These are phyloP conservation scores for Tetramorium bicarinatum DNA, from an alignment of 2,888 invertebrate genomes.

Conservation along the genomic window DNA sequence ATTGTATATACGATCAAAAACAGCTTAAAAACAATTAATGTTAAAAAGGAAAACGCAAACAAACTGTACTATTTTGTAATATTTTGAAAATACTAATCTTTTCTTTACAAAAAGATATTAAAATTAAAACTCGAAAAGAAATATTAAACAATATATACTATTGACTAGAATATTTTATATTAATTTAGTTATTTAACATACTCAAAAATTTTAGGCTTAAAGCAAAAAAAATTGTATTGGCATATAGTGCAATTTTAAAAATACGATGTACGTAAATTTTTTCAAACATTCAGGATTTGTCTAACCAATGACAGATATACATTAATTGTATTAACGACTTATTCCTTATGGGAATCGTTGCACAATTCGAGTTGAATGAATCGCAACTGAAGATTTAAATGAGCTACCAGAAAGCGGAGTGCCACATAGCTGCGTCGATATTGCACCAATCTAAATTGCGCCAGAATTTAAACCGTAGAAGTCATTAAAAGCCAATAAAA, in stretches of 20 bases:
- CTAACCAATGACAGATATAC: constrained; percentile 30
- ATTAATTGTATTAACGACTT: constrained; percentile 66
- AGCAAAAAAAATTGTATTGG: neutral
- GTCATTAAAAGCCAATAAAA: constrained; percentile 61
- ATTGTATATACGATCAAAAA: too few relatives aligned
- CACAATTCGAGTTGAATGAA: constrained; percentile 45
- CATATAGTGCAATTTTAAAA: neutral
- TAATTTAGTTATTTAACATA: neutral
- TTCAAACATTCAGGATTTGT: neutral
- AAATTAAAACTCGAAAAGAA: neutral
- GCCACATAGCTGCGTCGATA: constrained; percentile 37
- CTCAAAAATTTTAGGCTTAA: neutral
- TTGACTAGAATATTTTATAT: neutral
- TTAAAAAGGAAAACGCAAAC: too few relatives aligned
- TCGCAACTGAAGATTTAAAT: constrained; percentile 48
- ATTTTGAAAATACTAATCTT: too few relatives aligned
- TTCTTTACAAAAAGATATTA: too few relatives aligned
- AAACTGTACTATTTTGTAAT: too few relatives aligned
- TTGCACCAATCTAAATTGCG: constrained; percentile 53
- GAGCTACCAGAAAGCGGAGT: constrained; percentile 46
- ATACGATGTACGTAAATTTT: neutral
- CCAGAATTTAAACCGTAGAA: constrained; percentile 42
- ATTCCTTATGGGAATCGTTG: constrained; percentile 49
- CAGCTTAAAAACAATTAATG: too few relatives aligned
- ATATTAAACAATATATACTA: neutral